phyloP scores from a whole-genome alignment of 2,797 vertebrate genomes.

The Diplodus puntazzo region DNA sequence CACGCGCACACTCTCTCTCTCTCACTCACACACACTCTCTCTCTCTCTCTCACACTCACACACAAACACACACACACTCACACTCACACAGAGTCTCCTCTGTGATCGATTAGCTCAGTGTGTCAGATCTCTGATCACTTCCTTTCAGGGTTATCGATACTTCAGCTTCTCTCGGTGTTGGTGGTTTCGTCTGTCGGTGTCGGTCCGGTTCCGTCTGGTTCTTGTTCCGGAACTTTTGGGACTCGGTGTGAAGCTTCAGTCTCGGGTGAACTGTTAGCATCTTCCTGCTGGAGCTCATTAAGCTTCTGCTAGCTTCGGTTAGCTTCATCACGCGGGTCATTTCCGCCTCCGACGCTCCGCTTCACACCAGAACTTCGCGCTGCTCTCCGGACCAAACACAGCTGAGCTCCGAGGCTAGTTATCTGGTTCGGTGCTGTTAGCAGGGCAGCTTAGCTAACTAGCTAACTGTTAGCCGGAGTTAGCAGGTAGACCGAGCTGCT shows the following conservation, averaged over 20 bases:
- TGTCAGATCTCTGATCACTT: conserved; percentile 18
- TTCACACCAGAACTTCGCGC: not conserved
- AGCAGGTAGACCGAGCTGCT: conserved; percentile 54
- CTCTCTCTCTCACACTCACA: not conserved
- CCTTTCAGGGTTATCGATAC: not conserved
- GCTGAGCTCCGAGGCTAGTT: not conserved
- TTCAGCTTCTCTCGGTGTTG: not conserved
- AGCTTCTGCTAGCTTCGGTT: conserved; percentile 13
- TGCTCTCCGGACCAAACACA: not conserved
- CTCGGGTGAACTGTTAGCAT: conserved; percentile 30
- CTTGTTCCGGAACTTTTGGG: conserved; percentile 56
- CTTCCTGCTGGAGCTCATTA: not conserved
- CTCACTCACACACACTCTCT: not conserved
- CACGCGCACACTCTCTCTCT: not conserved
- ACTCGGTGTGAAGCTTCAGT: not conserved
- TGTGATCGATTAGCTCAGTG: conserved; percentile 26
- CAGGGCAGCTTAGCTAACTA: conserved; percentile 31
- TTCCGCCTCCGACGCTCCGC: not conserved
- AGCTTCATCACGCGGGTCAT: not conserved
- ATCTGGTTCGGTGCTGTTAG: conserved; percentile 7
- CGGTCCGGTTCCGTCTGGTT: conserved; percentile 33
- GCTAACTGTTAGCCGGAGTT: conserved; percentile 42
- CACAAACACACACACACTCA: not conserved
- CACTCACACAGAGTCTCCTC: not conserved
- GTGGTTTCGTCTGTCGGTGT: not conserved